A percentile compares a stretch with the other conserved stretches of the same genome.
These are phyloP conservation scores for Microdon myrmicae DNA, from an alignment of 2,888 invertebrate genomes.

Conservation along the genomic window DNA sequence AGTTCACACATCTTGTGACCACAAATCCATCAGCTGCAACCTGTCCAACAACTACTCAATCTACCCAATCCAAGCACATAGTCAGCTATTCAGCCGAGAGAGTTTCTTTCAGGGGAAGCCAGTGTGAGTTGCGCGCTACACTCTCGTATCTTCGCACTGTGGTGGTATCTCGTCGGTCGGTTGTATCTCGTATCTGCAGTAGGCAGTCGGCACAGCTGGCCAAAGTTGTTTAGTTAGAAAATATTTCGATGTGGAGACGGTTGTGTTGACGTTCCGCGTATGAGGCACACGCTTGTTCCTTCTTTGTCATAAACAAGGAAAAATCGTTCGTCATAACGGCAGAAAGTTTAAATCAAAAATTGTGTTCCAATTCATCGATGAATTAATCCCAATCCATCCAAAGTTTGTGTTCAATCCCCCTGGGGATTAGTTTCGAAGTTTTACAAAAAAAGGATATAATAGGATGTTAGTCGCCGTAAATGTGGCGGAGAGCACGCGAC, in stretches of 20 bases:
- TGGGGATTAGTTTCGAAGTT: conserved; percentile 3
- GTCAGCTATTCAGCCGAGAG: conserved; percentile 27
- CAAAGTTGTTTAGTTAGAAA: conserved; percentile 47
- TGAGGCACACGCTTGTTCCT: conserved; percentile 41
- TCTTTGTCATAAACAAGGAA: conserved; percentile 26
- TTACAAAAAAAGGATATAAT: conserved; percentile 5
- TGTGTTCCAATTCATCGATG: background rate
- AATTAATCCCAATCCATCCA: conserved; percentile 18
- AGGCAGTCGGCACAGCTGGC: conserved; percentile 43
- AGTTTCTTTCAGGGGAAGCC: conserved; percentile 7
- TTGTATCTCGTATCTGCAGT: conserved; percentile 1
- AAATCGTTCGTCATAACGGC: conserved; percentile 29
- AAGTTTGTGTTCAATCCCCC: conserved; percentile 13
- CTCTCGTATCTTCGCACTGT: conserved; percentile 27
- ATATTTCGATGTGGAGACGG: conserved; percentile 48
- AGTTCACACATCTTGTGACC: no score
- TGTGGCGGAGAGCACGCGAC: conserved; percentile 17
- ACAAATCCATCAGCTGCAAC: conserved; percentile 7
- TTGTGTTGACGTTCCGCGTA: conserved; percentile 16
- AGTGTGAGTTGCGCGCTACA: conserved; percentile 33
- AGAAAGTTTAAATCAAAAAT: background rate
- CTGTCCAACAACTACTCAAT: conserved; percentile 7
- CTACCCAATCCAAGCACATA: conserved; percentile 7
- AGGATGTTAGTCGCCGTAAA: conserved; percentile 30
- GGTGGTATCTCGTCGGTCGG: conserved; percentile 15